Evolutionary conservation across 1,140 invertebrate species (phyloP).

Genomic region (Wiebesia pumilae): DNA sequence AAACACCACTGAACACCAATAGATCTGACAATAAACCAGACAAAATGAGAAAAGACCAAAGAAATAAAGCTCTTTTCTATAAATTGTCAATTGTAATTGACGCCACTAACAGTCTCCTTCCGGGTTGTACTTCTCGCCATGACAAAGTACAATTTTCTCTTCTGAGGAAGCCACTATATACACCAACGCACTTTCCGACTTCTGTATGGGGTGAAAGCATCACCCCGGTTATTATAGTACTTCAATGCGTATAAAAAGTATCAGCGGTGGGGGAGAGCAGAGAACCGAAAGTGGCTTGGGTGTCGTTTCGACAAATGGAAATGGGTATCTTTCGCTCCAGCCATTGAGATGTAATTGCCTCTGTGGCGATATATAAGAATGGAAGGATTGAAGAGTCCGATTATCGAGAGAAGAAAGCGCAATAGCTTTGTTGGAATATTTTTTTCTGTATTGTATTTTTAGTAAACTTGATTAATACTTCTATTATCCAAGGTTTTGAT

Average conservation of each 20-base stretch:
- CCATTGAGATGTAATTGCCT: slow-evolving; percentile 62
- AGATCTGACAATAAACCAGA: background rate
- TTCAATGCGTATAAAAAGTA: background rate
- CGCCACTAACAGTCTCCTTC: background rate
- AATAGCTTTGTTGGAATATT: no score
- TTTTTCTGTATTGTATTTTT: no score
- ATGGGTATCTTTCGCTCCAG: slow-evolving; percentile 31
- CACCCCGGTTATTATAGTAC: slow-evolving; percentile 51
- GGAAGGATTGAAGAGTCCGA: no score
- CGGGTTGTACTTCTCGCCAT: background rate
- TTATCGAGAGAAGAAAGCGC: no score
- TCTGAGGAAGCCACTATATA: background rate
- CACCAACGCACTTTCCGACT: background rate
- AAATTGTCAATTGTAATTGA: slow-evolving; percentile 1
- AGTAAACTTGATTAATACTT: no score
- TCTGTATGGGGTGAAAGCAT: slow-evolving; percentile 1
- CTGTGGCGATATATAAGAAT: background rate
- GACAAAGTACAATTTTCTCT: slow-evolving; percentile 5
- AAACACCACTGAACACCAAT: background rate
- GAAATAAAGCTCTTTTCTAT: background rate
- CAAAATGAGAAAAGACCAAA: slow-evolving; percentile 1
- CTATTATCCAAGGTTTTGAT: no score
- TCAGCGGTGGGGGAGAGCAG: no score
- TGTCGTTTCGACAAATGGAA: slow-evolving; percentile 65
- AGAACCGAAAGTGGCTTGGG: background rate